Evolutionary conservation across 2,888 invertebrate species (phyloP).

Genomic region (Augiades crinisus): DNA sequence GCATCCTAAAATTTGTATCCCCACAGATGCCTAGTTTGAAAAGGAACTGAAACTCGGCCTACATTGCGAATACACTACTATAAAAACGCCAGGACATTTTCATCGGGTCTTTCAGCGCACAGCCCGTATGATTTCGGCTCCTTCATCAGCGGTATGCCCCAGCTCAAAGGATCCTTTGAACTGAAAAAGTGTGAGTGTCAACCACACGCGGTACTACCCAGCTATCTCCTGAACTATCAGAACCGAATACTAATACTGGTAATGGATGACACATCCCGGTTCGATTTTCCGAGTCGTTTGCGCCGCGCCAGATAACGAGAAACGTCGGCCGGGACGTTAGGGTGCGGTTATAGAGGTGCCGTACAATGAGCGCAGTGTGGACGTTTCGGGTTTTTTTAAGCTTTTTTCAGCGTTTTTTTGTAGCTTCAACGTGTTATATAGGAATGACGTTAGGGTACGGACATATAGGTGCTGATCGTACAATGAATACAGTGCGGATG

Average conservation of each 20-base stretch:
- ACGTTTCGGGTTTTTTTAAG: no score
- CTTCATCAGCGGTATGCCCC: not conserved
- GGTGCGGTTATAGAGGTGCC: slow-evolving; percentile 11
- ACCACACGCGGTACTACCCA: not conserved
- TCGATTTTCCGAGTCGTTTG: slow-evolving; percentile 78
- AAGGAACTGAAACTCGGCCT: no score
- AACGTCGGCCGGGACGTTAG: slow-evolving; percentile 44
- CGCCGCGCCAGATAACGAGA: slow-evolving; percentile 68
- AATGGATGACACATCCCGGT: slow-evolving; percentile 62
- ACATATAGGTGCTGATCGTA: no score
- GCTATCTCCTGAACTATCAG: slow-evolving; percentile 6
- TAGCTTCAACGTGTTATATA: no score
- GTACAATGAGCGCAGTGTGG: no score
- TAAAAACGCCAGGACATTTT: not conserved
- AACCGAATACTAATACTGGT: slow-evolving; percentile 60
- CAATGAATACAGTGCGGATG: no score
- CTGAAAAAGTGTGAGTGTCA: slow-evolving; percentile 27
- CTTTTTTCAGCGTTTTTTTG: no score
- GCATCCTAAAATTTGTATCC: no score
- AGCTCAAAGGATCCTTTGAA: slow-evolving; percentile 21
- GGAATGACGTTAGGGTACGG: no score
- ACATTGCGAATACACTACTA: not conserved
- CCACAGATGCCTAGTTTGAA: no score
- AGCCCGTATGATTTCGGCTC: not conserved
- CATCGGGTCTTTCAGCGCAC: not conserved